These are phyloP conservation scores for Volucella inflata DNA, from an alignment of 2,888 invertebrate genomes.

Conservation along the genomic window DNA sequence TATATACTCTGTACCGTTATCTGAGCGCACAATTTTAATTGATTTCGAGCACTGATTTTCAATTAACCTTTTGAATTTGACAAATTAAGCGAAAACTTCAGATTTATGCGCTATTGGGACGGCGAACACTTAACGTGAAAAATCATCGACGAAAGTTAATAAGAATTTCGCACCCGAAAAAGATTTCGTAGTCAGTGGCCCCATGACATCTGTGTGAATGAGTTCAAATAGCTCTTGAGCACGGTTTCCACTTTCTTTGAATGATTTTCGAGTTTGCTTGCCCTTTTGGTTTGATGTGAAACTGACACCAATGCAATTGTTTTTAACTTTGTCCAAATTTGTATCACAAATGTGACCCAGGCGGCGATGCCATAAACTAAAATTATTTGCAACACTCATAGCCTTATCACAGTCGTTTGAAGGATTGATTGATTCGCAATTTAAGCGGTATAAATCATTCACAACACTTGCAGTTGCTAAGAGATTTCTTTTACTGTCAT, in stretches of 20 bases:
- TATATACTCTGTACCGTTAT: conserved; percentile 73
- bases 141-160: conserved; percentile 80
- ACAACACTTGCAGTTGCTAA: conserved; percentile 56
- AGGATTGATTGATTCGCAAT: conserved; percentile 45
- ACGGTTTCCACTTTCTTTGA: conserved; percentile 64
- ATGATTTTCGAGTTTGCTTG: conserved; percentile 75
- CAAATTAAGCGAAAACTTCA: conserved; percentile 71
- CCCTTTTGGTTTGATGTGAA: conserved; percentile 67
- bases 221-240: conserved; percentile 77
- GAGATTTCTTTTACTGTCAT: conserved; percentile 39
- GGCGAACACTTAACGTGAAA: conserved; percentile 49
- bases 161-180: conserved; percentile 79
- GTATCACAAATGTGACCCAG: conserved; percentile 76
- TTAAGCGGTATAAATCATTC: conserved; percentile 62
- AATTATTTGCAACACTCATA: conserved; percentile 13
- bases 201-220: conserved; percentile 80
- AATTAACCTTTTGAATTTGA: conserved; percentile 65
- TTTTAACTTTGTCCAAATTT: conserved; percentile 52
- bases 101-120: conserved; percentile 67
- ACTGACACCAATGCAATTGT: conserved; percentile 46
- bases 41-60: conserved; percentile 73
- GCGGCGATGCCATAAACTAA: conserved; percentile 76
- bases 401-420: conserved; percentile 6
- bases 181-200: conserved; percentile 79
- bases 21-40: conserved; percentile 69